Conservation (phyloP, 2,113 vertebrate species). For the Dicerorhinus sumatrensis region DNA sequence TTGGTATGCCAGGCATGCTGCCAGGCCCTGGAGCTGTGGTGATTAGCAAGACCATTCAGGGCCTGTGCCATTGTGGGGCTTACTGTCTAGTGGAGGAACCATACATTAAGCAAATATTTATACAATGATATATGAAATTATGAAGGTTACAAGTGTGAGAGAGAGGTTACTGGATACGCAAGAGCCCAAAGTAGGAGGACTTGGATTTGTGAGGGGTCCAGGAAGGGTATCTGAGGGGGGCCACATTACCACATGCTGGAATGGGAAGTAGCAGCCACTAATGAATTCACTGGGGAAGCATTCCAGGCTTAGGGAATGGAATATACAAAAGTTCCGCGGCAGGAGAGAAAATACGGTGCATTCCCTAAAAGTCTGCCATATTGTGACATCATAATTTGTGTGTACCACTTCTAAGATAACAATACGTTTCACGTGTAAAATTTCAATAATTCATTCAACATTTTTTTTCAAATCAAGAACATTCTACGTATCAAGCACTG, state of each 20-base stretch:
- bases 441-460: not conserved
- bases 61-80: not conserved
- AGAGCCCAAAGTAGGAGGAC: not conserved
- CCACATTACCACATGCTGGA: not conserved
- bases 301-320: not conserved
- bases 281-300: not conserved
- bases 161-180: not conserved
- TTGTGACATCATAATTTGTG: not conserved
- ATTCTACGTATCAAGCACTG: not conserved
- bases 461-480: not conserved
- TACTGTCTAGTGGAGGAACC: not conserved
- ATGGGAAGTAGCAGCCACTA: not conserved
- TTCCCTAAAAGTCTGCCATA: slow-evolving; percentile 8
- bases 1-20: not conserved
- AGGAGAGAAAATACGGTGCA: not conserved
- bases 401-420: not conserved
- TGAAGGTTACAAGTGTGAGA: not conserved
- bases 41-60: not conserved
- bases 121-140: not conserved
- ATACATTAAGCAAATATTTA: not conserved
- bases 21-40: not conserved
- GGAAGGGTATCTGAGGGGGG: not conserved
- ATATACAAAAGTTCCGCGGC: not conserved
- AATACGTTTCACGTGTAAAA: not conserved
- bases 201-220: not conserved